Base-by-base conservation (phyloP, 2,797 vertebrate species). In the Numenius phaeopus region DNA sequence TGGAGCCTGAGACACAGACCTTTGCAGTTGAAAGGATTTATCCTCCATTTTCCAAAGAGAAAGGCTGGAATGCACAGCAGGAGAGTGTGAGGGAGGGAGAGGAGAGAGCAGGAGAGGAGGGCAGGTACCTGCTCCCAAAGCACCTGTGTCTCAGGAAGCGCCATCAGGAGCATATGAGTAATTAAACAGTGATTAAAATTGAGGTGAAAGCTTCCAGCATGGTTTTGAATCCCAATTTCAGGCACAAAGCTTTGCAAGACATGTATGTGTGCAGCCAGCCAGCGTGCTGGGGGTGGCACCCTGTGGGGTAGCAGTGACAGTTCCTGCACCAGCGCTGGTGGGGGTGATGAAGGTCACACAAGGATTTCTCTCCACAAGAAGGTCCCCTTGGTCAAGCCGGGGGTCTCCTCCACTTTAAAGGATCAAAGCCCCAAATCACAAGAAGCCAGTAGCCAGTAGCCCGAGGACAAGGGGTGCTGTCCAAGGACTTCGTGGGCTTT, bases 251-350 rank as follows among this genome's bases (percentile, higher is more conserved):
- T 40, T 19, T 65, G 64, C 20, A 7, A 3, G 42, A 37, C 9
- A 8, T 10, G 32, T 2, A 4, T 4, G 19, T 4, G 1, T 14
- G 52, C n/a, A 58, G 44, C 24, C 44, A 18, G 42, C 26, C 1
- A 0, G 49, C 2, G 0, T 11, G 8, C 10, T 17, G 34, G 22
- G 23, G 57, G 22, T 8, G 32, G 64, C 32, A 57, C 14, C 7
- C 22, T 2, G 3, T 2, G 22, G 15, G 30, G 42, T 2, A 14
- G 46, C 69, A 24, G 77, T 14, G 52, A 11, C 79, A 27, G 71
- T 7, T 29, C n/a, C 39, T 42, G 55, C 67, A 22, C 11, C 34
- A 22, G 64, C 42, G 40, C 34, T 11, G 32, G 18, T 27, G 24
- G 66, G 15, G 22, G 14, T 7, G 32, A 44, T 0, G 6, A 44